Evolutionary conservation across 1,140 invertebrate species (phyloP).

Genomic region (Conus ventricosus): DNA sequence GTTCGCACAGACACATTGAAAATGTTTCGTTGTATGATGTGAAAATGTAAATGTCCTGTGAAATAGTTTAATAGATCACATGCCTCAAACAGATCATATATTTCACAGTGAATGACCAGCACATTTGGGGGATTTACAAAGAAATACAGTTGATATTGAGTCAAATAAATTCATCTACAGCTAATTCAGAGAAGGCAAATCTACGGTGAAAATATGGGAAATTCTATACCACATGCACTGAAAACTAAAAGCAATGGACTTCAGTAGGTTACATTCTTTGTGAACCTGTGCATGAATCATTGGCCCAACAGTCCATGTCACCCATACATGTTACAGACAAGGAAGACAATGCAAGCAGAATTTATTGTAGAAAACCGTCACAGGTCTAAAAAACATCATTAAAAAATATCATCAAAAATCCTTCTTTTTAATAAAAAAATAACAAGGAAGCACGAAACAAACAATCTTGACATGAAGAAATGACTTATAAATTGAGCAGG

Average conservation of each 20-base stretch:
- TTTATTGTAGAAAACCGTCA: too few species aligned
- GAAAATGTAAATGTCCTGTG: neutral
- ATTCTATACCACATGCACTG: neutral
- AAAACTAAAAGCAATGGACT: too few species aligned
- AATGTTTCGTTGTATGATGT: constrained; percentile 5
- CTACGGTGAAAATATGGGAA: neutral
- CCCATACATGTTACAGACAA: neutral
- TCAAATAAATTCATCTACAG: neutral
- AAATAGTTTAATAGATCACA: neutral
- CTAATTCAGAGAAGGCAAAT: neutral
- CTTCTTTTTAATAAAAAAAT: neutral
- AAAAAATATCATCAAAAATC: too few species aligned
- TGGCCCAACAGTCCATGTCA: neutral
- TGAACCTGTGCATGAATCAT: neutral
- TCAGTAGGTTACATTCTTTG: too few species aligned
- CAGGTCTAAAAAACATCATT: too few species aligned
- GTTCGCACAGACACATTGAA: neutral
- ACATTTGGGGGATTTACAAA: neutral
- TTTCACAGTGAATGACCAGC: neutral
- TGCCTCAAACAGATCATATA: neutral
- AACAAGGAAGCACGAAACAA: neutral
- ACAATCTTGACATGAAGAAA: too few species aligned
- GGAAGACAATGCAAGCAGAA: neutral
- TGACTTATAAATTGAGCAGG: too few species aligned
- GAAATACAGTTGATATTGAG: neutral